These are phyloP conservation scores for Pelobates cultripes DNA, from an alignment of 2,797 vertebrate genomes.

Conservation along the genomic window DNA sequence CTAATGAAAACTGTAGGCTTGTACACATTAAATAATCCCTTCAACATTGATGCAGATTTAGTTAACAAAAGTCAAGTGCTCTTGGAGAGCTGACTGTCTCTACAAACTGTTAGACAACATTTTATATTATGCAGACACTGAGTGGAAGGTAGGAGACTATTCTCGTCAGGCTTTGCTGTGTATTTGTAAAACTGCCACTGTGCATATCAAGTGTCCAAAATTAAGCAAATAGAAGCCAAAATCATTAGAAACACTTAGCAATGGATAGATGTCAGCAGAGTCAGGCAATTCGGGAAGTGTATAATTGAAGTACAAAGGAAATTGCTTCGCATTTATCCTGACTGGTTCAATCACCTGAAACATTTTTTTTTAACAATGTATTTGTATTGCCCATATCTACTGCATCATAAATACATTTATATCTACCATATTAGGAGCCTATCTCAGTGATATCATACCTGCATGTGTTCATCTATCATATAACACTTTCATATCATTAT, in stretches of 20 bases:
- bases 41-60: neutral
- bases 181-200: neutral
- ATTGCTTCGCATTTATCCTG: neutral
- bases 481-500: no score
- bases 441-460: no score
- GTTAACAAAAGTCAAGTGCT: slow-evolving; percentile 9
- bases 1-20: slow-evolving; percentile 39
- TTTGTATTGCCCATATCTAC: no score
- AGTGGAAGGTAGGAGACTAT: neutral
- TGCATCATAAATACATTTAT: no score
- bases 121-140: neutral
- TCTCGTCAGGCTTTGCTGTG: neutral
- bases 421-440: no score
- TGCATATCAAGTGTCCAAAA: neutral
- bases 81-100: neutral
- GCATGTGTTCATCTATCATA: no score
- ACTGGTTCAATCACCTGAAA: neutral
- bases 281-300: neutral
- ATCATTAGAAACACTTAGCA: neutral
- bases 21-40: slow-evolving; percentile 27
- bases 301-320: neutral
- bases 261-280: neutral
- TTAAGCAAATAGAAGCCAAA: neutral
- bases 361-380: no score
- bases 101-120: neutral